Conservation (phyloP, 1,140 invertebrate species). For the Drosophila kepulauana region DNA sequence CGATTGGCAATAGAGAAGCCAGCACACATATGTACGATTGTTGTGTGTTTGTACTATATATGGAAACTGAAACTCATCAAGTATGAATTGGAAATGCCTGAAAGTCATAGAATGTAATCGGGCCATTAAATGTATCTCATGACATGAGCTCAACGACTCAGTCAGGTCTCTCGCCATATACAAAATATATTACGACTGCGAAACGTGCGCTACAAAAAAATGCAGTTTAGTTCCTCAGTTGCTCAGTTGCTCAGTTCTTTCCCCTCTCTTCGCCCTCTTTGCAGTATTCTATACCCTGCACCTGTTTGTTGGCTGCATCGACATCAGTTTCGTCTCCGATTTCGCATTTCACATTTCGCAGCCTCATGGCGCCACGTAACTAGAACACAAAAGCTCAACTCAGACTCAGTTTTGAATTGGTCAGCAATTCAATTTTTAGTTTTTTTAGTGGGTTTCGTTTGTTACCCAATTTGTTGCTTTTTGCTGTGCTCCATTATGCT, state of each 20-base stretch:
- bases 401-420: neutral
- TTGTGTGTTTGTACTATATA: neutral
- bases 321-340: slow-evolving; percentile 48
- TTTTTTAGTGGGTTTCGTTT: slow-evolving; percentile 9
- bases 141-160: slow-evolving; percentile 25
- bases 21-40: neutral
- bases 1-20: slow-evolving; percentile 24
- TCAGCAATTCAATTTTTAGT: slow-evolving; percentile 4
- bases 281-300: slow-evolving; percentile 17
- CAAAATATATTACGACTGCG: slow-evolving; percentile 19
- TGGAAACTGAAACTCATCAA: slow-evolving; percentile 45
- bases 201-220: slow-evolving; percentile 40
- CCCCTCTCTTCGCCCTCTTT: neutral
- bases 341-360: slow-evolving; percentile 41
- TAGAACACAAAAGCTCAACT: slow-evolving; percentile 46
- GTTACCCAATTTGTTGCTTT: slow-evolving; percentile 58
- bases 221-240: neutral
- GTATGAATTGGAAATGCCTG: slow-evolving; percentile 13
- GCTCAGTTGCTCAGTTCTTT: no score
- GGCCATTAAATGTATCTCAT: slow-evolving; percentile 70
- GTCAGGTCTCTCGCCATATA: neutral
- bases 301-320: slow-evolving; percentile 15
- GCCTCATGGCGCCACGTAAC: slow-evolving; percentile 75
- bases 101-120: slow-evolving; percentile 63
- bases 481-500: neutral